Evolutionary conservation across 2,888 invertebrate genomes (phyloP).

Genomic region (Cryptocephalus moraei): DNA sequence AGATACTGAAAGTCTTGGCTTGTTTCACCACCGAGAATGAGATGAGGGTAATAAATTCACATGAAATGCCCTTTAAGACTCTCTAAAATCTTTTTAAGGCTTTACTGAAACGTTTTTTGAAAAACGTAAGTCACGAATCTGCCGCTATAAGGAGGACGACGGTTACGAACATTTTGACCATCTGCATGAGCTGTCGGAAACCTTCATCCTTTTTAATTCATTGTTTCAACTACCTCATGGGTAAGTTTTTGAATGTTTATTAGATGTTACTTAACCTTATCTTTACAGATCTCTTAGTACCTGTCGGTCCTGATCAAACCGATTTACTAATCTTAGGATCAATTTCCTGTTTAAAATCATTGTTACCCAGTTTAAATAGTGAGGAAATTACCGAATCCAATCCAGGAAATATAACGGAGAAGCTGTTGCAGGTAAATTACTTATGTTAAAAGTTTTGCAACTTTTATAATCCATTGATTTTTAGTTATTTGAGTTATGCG

Average conservation of each 20-base stretch:
- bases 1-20: conserved; percentile 57
- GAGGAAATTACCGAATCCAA: conserved; percentile 8
- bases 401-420: conserved; percentile 6
- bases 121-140: conserved; percentile 51
- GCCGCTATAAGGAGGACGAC: conserved; percentile 74
- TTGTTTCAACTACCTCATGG: conserved; percentile 53
- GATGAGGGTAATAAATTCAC: conserved; percentile 42
- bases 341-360: conserved; percentile 52
- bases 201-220: conserved; percentile 54
- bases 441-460: not conserved
- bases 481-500: conserved; percentile 68
- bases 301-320: conserved; percentile 33
- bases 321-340: conserved; percentile 51
- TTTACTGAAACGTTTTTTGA: conserved; percentile 55
- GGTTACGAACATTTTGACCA: conserved; percentile 66
- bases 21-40: conserved; percentile 62
- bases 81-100: conserved; percentile 38
- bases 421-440: conserved; percentile 19
- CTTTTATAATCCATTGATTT: conserved; percentile 21
- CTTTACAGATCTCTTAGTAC: conserved; percentile 29
- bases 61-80: not conserved
- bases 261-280: conserved; percentile 1
- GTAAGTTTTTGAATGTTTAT: conserved; percentile 27
- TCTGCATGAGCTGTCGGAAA: conserved; percentile 71
- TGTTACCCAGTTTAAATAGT: conserved; percentile 46